Conservation (phyloP, 64 coral and sea anemone species). For the Porites lutea region DNA sequence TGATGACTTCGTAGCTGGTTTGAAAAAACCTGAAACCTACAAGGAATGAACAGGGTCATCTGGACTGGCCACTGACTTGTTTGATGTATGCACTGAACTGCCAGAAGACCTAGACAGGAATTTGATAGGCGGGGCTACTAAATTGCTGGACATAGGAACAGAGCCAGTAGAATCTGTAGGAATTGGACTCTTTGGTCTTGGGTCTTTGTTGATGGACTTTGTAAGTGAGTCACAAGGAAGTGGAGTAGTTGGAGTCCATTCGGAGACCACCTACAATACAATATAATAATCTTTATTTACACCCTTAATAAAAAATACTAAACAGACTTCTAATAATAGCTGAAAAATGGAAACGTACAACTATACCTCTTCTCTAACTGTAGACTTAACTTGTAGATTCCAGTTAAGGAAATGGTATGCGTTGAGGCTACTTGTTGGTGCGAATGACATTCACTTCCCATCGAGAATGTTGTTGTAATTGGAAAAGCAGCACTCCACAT, state of each 20-base stretch:
- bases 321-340: constrained; percentile 18
- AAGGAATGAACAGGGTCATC: constrained; percentile 20
- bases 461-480: constrained; percentile 57
- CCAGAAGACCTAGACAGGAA: too few relatives aligned
- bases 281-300: constrained; percentile 17
- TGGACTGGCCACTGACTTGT: not conserved
- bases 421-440: constrained; percentile 42
- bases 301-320: constrained; percentile 23
- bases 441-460: constrained; percentile 21
- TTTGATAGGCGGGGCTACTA: not conserved
- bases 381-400: constrained; percentile 42
- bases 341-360: constrained; percentile 22
- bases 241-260: not conserved
- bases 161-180: constrained; percentile 2
- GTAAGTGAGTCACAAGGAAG: not conserved
- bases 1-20: constrained; percentile 33
- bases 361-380: too few relatives aligned
- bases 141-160: not conserved
- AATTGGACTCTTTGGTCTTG: constrained; percentile 32
- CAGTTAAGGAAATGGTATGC: constrained; percentile 67
- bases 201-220: constrained; percentile 38
- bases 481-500: constrained; percentile 72
- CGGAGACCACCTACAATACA: constrained; percentile 17
- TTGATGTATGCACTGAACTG: too few relatives aligned
- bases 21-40: constrained; percentile 16